A percentile compares a stretch with the other conserved stretches of the same genome.
phyloP scores from a whole-genome alignment of 2,888 invertebrate genomes.

The Eupithecia exiguata region DNA sequence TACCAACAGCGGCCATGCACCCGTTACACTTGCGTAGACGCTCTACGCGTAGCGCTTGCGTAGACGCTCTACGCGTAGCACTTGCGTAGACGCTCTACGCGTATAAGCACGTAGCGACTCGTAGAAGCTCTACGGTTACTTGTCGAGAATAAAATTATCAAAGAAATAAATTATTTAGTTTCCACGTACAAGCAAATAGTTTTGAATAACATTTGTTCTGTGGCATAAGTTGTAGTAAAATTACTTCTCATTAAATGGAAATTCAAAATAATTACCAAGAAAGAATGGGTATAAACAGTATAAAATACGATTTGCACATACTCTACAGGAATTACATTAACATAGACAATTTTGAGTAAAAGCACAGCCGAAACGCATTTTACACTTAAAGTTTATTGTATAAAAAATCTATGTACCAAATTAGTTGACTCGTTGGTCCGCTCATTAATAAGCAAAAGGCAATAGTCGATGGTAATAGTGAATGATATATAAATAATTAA shows the following conservation, averaged over 20 bases:
- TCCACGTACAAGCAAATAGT: neutral
- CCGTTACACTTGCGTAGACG: slow-evolving; percentile 20
- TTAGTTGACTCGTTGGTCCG: slow-evolving; percentile 81
- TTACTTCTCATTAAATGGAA: slow-evolving; percentile 3
- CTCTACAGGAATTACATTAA: slow-evolving; percentile 41
- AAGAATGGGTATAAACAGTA: slow-evolving; percentile 22
- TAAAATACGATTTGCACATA: slow-evolving; percentile 29
- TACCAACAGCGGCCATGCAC: neutral
- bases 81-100: neutral
- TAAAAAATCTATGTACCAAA: slow-evolving; percentile 73
- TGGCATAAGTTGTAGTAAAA: neutral
- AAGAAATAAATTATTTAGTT: neutral
- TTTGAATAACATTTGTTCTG: neutral
- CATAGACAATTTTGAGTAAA: slow-evolving; percentile 61
- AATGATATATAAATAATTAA: slow-evolving; percentile 34
- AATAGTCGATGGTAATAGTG: slow-evolving; percentile 57
- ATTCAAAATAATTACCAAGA: neutral
- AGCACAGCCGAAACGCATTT: slow-evolving; percentile 78
- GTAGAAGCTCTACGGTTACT: slow-evolving; percentile 30
- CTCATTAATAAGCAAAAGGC: slow-evolving; percentile 79
- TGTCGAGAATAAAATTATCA: neutral
- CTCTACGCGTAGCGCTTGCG: slow-evolving; percentile 16
- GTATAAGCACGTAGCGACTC: slow-evolving; percentile 14
- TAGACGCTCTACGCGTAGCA: slow-evolving; percentile 11
- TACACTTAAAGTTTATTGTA: slow-evolving; percentile 62